Evolutionary conservation across 2,888 invertebrate species (phyloP), one percentile per base, ranked within the genome.

Genomic region (Tetragnatha montana): DNA sequence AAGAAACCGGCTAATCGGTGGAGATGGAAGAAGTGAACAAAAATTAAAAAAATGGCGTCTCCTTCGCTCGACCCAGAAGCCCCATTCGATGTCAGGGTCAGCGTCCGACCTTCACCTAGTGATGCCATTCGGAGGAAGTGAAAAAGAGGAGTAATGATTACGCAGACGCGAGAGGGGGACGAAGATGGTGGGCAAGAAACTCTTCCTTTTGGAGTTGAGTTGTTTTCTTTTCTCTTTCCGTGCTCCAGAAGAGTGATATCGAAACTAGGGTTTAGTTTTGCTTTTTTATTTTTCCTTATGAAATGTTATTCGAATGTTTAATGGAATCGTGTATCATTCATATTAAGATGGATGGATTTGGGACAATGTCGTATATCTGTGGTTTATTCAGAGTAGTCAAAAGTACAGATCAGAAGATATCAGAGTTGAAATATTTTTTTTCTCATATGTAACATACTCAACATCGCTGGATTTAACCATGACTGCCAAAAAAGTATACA

Each of bases 61-160:
- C 6, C 10, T 69, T 21, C 71, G 22, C 21, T 7, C 79, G 82
- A 82, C 88, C 88, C 22, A 82, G 51, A 82, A 82, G 82, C 71
- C 70, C n/a, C 35, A 60, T 79, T 81, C 71, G 82, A 21, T 87
- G 81, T 70, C 71, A 88, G 82, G 88, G 88, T 88, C 82, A 71
- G n/a, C 82, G 73, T 4, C 82, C 88, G 88, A 88, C 88, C 88
- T 88, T 88, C 88, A 88, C 88, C 78, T 49, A 88, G 73, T 82
- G 71, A 70, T 21, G 69, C n/a, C 12, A 10, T n/a, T 21, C 6
- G 19, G 75, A 73, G 10, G 74, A 78, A 19, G 51, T 35, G 70
- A 69, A 78, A 60, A 51, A 51, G 21, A 51, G 47, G 14, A 14
- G 60, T 60, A 78, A 60, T 19, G 51, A 69, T 21, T 49, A 50